Percentiles rank a stretch among this genome's conserved stretches.
Evolutionary conservation across 1,140 invertebrate species (phyloP).

Genomic region (Neocloeon triangulifer): DNA sequence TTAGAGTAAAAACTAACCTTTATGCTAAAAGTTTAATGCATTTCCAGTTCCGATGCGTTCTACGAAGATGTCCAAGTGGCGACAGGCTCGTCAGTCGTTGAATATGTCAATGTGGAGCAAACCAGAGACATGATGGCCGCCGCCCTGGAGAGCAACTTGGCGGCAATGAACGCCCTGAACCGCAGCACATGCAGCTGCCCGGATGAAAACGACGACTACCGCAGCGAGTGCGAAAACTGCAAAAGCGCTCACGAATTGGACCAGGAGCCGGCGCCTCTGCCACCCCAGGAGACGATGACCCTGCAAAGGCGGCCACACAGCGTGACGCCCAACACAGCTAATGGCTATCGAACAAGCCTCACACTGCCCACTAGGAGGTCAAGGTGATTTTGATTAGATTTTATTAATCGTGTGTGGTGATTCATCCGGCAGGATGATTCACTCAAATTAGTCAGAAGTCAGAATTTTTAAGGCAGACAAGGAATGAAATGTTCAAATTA

Average conservation of each 20-base stretch:
- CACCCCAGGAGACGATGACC: conserved; percentile 42
- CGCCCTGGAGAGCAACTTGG: conserved; percentile 3
- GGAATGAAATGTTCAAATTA: no score
- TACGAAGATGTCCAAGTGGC: conserved; percentile 8
- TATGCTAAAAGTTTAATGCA: no score
- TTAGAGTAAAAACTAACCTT: no score
- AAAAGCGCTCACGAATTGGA: conserved; percentile 34
- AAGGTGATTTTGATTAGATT: no score
- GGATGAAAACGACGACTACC: conserved; percentile 44
- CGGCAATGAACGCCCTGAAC: conserved; percentile 8
- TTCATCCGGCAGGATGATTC: no score
- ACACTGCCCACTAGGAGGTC: conserved; percentile 37
- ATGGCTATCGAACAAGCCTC: conserved; percentile 37
- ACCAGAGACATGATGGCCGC: no score
- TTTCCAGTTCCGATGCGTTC: conserved; percentile 9
- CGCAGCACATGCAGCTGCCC: conserved; percentile 18
- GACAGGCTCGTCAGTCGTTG: conserved; percentile 6
- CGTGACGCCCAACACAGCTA: conserved; percentile 13
- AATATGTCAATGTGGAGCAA: neutral
- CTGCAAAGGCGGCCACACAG: conserved; percentile 33
- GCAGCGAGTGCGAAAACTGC: conserved; percentile 64
- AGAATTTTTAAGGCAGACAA: no score
- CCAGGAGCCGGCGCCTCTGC: conserved; percentile 27
- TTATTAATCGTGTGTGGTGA: no score
- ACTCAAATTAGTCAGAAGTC: no score